A percentile compares a stretch with the other conserved stretches of the same genome.
These are phyloP conservation scores for Platycercus adscitus DNA, from an alignment of 2,113 vertebrate genomes.

Conservation along the genomic window DNA sequence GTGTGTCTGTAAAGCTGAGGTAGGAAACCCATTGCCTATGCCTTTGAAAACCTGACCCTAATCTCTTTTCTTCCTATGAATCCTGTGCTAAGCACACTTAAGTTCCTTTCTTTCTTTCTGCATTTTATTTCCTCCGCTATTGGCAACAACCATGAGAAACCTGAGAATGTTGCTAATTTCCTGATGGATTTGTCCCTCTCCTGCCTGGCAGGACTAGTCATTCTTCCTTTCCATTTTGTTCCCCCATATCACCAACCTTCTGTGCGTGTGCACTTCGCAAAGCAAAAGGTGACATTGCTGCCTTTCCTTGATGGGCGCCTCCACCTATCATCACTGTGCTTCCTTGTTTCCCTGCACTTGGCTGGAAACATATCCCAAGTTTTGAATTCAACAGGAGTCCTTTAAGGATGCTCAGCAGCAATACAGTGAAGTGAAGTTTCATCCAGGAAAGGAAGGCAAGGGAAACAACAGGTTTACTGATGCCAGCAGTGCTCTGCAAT, in stretches of 20 bases:
- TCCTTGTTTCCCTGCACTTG: background rate
- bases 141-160: conserved; percentile 9
- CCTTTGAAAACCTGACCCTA: conserved; percentile 20
- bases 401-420: background rate
- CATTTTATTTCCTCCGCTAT: background rate
- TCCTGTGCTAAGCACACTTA: background rate
- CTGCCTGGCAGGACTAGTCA: background rate
- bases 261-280: background rate
- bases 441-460: background rate
- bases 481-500: background rate
- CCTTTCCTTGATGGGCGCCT: background rate
- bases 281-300: background rate
- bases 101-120: background rate
- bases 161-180: conserved; percentile 20
- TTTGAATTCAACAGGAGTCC: background rate
- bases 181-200: conserved; percentile 1
- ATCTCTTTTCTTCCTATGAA: background rate
- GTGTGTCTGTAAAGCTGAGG: background rate
- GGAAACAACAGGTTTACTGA: background rate
- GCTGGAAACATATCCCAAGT: background rate
- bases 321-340: background rate
- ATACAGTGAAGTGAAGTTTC: background rate
- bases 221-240: background rate
- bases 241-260: background rate
- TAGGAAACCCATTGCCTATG: background rate